These are phyloP conservation scores for Clarias macrocephalus DNA, from an alignment of 2,113 vertebrate species.

Conservation along the genomic window DNA sequence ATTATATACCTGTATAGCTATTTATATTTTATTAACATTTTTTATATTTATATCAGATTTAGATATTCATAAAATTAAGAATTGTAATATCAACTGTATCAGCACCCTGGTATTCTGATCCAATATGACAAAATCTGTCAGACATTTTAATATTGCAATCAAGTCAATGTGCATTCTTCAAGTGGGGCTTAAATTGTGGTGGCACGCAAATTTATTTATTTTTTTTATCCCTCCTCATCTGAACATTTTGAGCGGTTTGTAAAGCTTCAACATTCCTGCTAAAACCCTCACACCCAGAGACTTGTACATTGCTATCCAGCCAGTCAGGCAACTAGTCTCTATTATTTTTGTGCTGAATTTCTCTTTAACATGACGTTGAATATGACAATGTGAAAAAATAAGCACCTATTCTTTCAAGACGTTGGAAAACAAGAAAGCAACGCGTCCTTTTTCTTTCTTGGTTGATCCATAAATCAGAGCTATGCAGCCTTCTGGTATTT, in stretches of 20 bases:
- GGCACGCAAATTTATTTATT: too few species aligned
- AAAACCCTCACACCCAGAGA: background rate
- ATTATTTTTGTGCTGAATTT: background rate
- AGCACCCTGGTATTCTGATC: too few species aligned
- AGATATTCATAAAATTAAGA: too few species aligned
- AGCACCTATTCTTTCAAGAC: background rate
- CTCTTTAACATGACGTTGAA: background rate
- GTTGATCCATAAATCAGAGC: background rate
- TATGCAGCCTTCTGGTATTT: constrained; percentile 11
- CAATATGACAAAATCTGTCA: too few species aligned
- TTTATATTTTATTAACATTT: too few species aligned
- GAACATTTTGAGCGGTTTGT: background rate
- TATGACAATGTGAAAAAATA: background rate
- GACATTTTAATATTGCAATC: too few species aligned
- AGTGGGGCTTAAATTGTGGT: background rate
- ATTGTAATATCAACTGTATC: too few species aligned
- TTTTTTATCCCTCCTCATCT: background rate
- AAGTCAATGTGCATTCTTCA: too few species aligned
- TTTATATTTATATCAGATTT: too few species aligned
- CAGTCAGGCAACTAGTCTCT: background rate
- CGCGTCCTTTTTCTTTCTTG: background rate
- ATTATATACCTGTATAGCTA: too few species aligned
- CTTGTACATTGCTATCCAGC: background rate
- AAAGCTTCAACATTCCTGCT: background rate
- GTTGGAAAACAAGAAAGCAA: background rate